Conservation (phyloP, 2,888 invertebrate genomes). For the Eugnorisma glareosa region DNA sequence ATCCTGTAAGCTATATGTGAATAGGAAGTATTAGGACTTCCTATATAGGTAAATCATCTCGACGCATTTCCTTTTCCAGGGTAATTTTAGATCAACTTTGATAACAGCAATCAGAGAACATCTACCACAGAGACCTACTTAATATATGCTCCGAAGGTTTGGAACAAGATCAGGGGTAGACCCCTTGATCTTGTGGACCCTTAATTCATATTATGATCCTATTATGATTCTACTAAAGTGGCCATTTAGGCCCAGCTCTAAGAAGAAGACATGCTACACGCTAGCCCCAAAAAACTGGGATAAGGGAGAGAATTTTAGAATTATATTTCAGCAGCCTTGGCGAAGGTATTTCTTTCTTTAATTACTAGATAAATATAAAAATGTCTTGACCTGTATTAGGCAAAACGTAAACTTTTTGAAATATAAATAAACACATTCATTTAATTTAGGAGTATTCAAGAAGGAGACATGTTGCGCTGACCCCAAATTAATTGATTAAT, state of each 20-base stretch:
- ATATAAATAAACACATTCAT: background rate
- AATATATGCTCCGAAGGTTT: background rate
- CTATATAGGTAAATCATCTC: slow-evolving; percentile 12
- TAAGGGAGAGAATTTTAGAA: background rate
- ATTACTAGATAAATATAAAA: background rate
- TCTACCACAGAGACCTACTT: background rate
- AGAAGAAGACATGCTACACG: too few relatives aligned
- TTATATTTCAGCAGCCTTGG: background rate
- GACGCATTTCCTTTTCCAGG: slow-evolving; percentile 22
- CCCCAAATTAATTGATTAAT: too few relatives aligned
- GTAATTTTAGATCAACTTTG: slow-evolving; percentile 21
- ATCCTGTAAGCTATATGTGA: slow-evolving; percentile 39
- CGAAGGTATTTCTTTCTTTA: background rate
- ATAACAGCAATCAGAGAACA: background rate
- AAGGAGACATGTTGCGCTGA: too few relatives aligned
- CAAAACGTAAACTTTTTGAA: background rate
- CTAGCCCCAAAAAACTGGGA: background rate
- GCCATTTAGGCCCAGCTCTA: too few relatives aligned
- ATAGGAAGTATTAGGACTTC: slow-evolving; percentile 38
- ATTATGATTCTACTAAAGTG: too few relatives aligned
- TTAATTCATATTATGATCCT: too few relatives aligned
- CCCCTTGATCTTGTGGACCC: too few relatives aligned
- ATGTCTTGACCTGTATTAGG: background rate
- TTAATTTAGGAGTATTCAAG: too few relatives aligned
- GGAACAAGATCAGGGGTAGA: background rate